phyloP scores from a whole-genome alignment of 2,888 invertebrate species.

The Metalampra italica region DNA sequence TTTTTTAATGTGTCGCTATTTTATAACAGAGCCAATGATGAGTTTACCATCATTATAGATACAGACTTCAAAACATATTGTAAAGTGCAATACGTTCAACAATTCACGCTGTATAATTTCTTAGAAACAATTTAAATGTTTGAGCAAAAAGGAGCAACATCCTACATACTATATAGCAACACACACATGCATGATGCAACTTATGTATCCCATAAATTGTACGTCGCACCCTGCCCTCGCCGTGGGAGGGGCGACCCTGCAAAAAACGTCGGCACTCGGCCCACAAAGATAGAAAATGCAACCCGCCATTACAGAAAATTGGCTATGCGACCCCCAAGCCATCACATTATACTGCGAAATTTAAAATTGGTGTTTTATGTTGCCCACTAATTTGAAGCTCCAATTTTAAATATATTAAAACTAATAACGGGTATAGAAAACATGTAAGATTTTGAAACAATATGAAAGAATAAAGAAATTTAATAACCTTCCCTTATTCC shows the following conservation, averaged over 20 bases:
- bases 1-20: too few relatives aligned
- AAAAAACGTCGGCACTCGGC: slow-evolving; percentile 69
- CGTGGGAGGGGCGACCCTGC: slow-evolving; percentile 52
- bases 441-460: background rate
- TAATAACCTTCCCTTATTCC: slow-evolving; percentile 30
- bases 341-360: slow-evolving; percentile 40
- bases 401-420: background rate
- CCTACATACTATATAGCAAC: background rate
- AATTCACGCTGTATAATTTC: background rate
- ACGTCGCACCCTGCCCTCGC: slow-evolving; percentile 35
- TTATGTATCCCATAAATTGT: slow-evolving; percentile 50
- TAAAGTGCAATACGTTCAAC: too few relatives aligned
- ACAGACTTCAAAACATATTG: too few relatives aligned
- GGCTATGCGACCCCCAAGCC: slow-evolving; percentile 53
- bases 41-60: too few relatives aligned
- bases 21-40: too few relatives aligned
- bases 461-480: slow-evolving; percentile 7
- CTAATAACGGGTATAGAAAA: background rate
- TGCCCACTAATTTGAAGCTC: slow-evolving; percentile 3
- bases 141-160: background rate
- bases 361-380: slow-evolving; percentile 30
- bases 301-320: slow-evolving; percentile 74
- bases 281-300: slow-evolving; percentile 71
- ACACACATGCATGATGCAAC: slow-evolving; percentile 1
- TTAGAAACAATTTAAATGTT: background rate